Percentiles rank a stretch among this genome's conserved stretches.
Evolutionary conservation across 2,888 invertebrate species (phyloP).

Genomic region (Andrena praecox): DNA sequence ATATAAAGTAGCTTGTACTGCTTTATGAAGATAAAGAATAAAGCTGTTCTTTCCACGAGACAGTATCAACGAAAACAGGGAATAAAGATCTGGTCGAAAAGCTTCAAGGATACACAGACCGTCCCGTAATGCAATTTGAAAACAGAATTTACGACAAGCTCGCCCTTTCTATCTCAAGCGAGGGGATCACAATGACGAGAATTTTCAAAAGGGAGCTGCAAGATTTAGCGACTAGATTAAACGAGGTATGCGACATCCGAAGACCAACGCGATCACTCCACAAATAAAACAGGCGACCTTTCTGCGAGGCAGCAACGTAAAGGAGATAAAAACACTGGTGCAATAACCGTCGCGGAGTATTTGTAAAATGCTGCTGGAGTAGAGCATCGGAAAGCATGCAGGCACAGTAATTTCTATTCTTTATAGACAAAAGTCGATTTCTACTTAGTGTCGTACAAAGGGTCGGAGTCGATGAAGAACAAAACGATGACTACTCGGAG

Average conservation of each 20-base stretch:
- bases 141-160: constrained; percentile 22
- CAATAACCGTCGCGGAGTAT: background rate
- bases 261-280: constrained; percentile 11
- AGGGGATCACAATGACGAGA: background rate
- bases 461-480: background rate
- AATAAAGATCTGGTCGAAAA: background rate
- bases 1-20: background rate
- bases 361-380: background rate
- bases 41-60: background rate
- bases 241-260: background rate
- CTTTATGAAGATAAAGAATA: background rate
- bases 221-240: constrained; percentile 1
- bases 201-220: background rate
- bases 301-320: background rate
- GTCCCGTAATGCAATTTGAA: constrained; percentile 21
- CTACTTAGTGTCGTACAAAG: background rate
- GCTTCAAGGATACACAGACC: background rate
- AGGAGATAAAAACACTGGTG: background rate
- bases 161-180: background rate
- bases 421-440: background rate
- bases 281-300: constrained; percentile 20
- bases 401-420: background rate
- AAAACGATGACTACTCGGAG: constrained; percentile 1
- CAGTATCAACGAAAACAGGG: background rate
- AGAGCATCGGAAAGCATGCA: background rate